Evolutionary conservation across 1,140 invertebrate genomes (phyloP), one percentile per base, ranked within the genome.

Genomic region (Druon quercuslanigerum): DNA sequence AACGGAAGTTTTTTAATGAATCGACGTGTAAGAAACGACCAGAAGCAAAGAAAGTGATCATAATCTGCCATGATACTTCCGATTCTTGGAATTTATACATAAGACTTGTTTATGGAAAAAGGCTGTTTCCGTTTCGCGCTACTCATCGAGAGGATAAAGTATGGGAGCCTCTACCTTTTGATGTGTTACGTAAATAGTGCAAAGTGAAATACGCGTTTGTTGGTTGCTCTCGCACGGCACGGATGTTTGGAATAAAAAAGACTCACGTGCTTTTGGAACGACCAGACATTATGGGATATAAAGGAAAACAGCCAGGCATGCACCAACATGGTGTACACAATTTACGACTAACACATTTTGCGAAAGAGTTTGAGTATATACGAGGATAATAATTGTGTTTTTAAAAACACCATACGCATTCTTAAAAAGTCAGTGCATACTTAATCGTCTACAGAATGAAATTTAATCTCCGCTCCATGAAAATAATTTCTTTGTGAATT

Each of bases 101-200:
- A 60, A 60, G 57, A 66, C 25, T 66, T 66, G 60, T 66, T 66
- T 66, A 66, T 66, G 60, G 60, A 66, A 66, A 66, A 66, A 66
- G 60, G 25, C 60, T 66, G 60, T 66, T 66, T 66, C 60, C 60
- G 60, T 66, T 66, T 40, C 25, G 25, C 60, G 14, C 25, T 66
- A 46, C 60, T 46, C 60, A 66, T 66, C 60, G 14, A 66, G 60
- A 66, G 60, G 60, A 40, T 66, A 66, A 66, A 25, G 60, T 66
- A 66, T 66, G 25, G 14, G 33, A 66, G 33, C 46, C 60, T 66
- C 46, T 66, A 66, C 60, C 52, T 54, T 54, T 54, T 54, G 52
- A 54, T 54, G 60, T 66, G 60, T 66, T 66, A 46, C 60, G 60
- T 40, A 66, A 66, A 66, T 66, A 66, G 25, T 40, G 19, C 33